Base-by-base conservation (phyloP, 2,113 vertebrate genomes). In the Cochlearius cochlearius region DNA sequence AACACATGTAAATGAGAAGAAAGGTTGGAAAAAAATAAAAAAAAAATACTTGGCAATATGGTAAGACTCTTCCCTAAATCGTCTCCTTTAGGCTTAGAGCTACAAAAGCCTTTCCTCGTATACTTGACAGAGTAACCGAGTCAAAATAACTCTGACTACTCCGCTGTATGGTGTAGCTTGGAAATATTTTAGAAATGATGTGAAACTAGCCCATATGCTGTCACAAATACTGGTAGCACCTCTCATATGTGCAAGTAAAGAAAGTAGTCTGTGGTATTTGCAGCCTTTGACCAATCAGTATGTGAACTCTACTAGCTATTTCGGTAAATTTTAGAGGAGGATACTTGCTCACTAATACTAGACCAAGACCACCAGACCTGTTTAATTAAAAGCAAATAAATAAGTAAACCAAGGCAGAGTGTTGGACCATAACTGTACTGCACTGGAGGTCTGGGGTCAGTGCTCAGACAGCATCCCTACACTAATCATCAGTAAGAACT, bases 1-100 rank as follows among this genome's bases (percentile, higher is more conserved):
- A 97, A 83, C 95, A 96, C 94, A 96, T 94, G 68, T 62, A 93
- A 88, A 94, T 95, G 85, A 93, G 90, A 86, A 80, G 45, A 59
- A 83, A 95, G 22, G 66, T 90, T 90, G 58, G 80, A 68, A 72
- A 67, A 72, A 62, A 30, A 69, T 11, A 29, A 14, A 34, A 17
- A 11, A 13, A 9, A 60, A 34, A 56, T 16, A 55, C 21, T 75
- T 94, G 73, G 41, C 63, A 66, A 47, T 18, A 39, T 34, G 43
- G 23, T 15, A 43, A 83, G 32, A 50, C 15, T 73, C 20, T 81
- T 77, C 60, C 52, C 52, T 64, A 12, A 56, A 22, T 36, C n/a
- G 25, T 77, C n/a, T 74, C 32, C n/a, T 80, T 67, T 55, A 90
- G 58, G 12, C 22, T 86, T 41, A 47, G 62, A 76, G 15, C 10